Base-by-base conservation (phyloP, 2,113 vertebrate species). In the Tympanuchus pallidicinctus region DNA sequence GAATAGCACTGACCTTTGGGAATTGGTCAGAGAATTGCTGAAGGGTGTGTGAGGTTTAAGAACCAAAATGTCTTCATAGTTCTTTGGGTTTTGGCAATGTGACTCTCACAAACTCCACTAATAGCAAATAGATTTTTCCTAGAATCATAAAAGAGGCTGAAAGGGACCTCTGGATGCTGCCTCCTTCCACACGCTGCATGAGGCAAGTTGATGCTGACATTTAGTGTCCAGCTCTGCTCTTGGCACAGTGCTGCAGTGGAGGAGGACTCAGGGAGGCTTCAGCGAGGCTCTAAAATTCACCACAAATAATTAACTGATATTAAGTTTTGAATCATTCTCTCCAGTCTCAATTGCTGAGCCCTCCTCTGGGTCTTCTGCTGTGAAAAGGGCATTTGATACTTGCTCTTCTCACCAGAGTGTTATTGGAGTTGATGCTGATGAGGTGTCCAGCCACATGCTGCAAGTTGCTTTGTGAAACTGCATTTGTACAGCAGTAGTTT, bases 101-200 rank as follows among this genome's bases (percentile, higher is more conserved):
- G 28, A 61, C 54, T 75, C 52, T 48, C 38, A 47, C 28, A n/a
- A 25, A 30, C 67, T 78, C 85, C 57, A 72, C 38, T 72, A 57
- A 67, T 21, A 75, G 32, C 19, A 77, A 69, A 73, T 27, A 12
- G 56, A 64, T 74, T 86, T 90, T 45, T 90, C 42, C 30, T 82
- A n/a, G 28, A 82, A 64, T 48, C 10, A 45, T 66, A 36, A 71
- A 66, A 2, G n/a, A 65, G 32, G 11, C 32, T 61, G 42, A 63
- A 80, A 59, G 60, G 54, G 25, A 90, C 21, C 43, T 83, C 54
- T 88, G 80, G 45, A 76, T 17, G 30, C 57, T 2, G 0, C 42
- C 1, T 1, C 52, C 73, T 79, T 71, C 66, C 87, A 10, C 11
- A 10, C 5, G 6, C 34, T 80, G 48, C 22, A 50, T 0, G 1